Evolutionary conservation across 1,140 invertebrate genomes (phyloP).

Genomic region (Drosophila sproati): DNA sequence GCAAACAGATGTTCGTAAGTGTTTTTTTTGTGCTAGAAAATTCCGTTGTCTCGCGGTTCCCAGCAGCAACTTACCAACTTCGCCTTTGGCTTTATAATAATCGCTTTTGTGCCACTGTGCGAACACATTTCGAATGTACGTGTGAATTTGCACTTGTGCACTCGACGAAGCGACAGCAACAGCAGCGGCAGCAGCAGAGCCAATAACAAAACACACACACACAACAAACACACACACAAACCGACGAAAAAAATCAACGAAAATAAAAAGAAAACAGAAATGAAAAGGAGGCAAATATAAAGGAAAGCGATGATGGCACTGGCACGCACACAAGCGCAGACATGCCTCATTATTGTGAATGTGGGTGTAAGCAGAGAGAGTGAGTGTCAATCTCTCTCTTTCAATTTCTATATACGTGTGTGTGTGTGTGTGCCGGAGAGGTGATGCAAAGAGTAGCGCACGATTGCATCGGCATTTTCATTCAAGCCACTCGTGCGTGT

Average conservation of each 20-base stretch:
- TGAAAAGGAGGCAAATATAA: conserved; percentile 65
- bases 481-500: conserved; percentile 59
- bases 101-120: conserved; percentile 66
- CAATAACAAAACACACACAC: conserved; percentile 38
- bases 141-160: conserved; percentile 82
- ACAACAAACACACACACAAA: conserved; percentile 1
- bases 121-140: conserved; percentile 75
- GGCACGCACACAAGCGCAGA: conserved; percentile 45
- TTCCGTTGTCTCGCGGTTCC: conserved; percentile 20
- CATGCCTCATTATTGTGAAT: conserved; percentile 38
- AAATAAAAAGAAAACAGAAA: conserved; percentile 63
- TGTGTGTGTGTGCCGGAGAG: conserved; percentile 39
- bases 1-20: conserved; percentile 22
- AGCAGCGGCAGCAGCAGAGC: conserved; percentile 17
- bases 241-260: conserved; percentile 51
- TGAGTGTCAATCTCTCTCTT: not conserved
- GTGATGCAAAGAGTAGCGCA: conserved; percentile 49
- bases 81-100: conserved; percentile 21
- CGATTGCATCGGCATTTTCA: conserved; percentile 83
- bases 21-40: conserved; percentile 24
- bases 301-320: conserved; percentile 75
- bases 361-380: conserved; percentile 30
- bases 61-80: conserved; percentile 30
- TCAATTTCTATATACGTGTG: not conserved
- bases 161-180: conserved; percentile 55